These are phyloP conservation scores for Calidris pygmaea DNA, from an alignment of 2,113 vertebrate genomes.

Conservation along the genomic window DNA sequence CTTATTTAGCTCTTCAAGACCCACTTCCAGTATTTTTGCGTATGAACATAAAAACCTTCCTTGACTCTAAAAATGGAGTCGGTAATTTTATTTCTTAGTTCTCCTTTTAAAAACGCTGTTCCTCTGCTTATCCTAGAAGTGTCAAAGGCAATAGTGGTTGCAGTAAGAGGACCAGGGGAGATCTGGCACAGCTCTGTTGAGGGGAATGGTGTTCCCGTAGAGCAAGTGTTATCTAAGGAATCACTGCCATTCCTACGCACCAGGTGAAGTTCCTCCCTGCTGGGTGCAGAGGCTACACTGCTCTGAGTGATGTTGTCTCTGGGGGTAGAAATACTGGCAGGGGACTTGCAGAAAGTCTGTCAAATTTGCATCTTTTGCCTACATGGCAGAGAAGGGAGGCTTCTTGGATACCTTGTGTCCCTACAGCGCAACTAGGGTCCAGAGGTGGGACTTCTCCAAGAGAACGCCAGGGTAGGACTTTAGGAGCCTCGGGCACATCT, in stretches of 20 bases:
- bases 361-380: neutral
- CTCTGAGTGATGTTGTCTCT: neutral
- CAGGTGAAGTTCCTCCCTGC: neutral
- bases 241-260: neutral
- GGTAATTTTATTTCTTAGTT: slow-evolving; percentile 24
- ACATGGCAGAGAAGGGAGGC: accelerated
- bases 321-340: neutral
- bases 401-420: neutral
- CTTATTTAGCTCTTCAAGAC: neutral
- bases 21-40: neutral
- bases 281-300: neutral
- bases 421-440: neutral
- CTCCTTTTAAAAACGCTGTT: neutral
- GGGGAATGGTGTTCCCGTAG: accelerated
- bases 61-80: neutral
- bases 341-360: neutral
- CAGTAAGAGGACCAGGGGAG: neutral
- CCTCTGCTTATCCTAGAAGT: neutral
- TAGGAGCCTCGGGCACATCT: neutral
- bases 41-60: neutral
- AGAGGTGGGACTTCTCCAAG: neutral
- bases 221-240: neutral
- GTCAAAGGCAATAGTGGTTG: neutral
- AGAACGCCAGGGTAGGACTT: accelerated
- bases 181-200: neutral